phyloP scores from a whole-genome alignment of 1,140 invertebrate species.

The Drosophila mauritiana region DNA sequence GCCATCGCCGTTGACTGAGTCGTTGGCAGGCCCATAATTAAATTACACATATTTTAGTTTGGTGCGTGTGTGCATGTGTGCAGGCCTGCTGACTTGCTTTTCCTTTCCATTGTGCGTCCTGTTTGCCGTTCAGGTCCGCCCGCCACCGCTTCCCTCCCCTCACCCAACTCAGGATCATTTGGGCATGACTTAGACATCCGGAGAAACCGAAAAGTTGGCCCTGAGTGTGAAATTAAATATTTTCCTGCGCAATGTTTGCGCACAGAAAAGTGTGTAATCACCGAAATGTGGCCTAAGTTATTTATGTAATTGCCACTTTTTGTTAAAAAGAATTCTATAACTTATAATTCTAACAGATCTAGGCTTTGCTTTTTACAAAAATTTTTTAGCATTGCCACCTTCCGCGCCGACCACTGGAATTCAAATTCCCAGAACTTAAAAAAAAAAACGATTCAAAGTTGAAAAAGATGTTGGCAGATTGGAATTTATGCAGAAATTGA shows the following conservation, averaged over 20 bases:
- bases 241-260: slow-evolving; percentile 35
- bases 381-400: not conserved
- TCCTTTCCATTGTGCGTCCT: slow-evolving; percentile 52
- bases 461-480: no score
- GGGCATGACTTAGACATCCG: slow-evolving; percentile 54
- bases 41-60: slow-evolving; percentile 70
- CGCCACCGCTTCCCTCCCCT: not conserved
- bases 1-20: slow-evolving; percentile 20
- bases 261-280: slow-evolving; percentile 70
- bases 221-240: slow-evolving; percentile 60
- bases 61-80: slow-evolving; percentile 44
- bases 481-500: no score
- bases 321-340: slow-evolving; percentile 21
- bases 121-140: slow-evolving; percentile 50
- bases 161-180: not conserved
- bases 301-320: slow-evolving; percentile 70
- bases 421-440: no score
- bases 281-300: slow-evolving; percentile 60
- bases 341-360: not conserved
- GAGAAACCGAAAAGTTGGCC: slow-evolving; percentile 37
- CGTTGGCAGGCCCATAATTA: slow-evolving; percentile 70
- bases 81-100: slow-evolving; percentile 75
- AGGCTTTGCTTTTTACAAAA: not conserved
- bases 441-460: no score
- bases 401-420: no score